A percentile compares a stretch with the other conserved stretches of the same genome.
Evolutionary conservation across 2,113 vertebrate genomes (phyloP).

Genomic region (Pluvianellus socialis): DNA sequence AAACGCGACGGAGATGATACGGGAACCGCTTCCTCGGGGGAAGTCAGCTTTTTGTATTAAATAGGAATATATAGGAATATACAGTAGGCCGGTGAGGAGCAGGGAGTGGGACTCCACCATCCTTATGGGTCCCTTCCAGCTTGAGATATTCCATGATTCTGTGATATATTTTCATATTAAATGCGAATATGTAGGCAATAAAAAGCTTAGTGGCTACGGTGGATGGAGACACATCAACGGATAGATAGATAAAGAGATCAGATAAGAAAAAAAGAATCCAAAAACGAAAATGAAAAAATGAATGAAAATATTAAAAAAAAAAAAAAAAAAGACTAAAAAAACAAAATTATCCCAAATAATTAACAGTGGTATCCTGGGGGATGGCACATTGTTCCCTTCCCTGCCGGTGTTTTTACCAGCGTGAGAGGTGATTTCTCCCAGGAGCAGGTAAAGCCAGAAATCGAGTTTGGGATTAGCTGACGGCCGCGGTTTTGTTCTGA

Average conservation of each 20-base stretch:
- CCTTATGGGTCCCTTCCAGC: background rate
- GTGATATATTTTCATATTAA: background rate
- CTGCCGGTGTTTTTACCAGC: background rate
- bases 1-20: background rate
- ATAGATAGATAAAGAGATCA: too few species aligned
- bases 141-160: background rate
- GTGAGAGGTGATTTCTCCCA: accelerated
- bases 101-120: background rate
- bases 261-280: background rate
- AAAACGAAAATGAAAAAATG: background rate
- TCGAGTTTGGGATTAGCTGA: background rate
- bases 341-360: background rate
- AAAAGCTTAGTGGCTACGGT: background rate
- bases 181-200: background rate
- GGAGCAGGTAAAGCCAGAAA: background rate
- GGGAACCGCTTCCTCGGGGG: accelerated
- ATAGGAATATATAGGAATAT: background rate
- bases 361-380: background rate
- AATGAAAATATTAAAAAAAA: background rate
- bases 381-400: background rate
- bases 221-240: background rate
- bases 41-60: background rate
- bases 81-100: background rate
- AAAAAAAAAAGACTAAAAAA: background rate
- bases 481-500: accelerated